Evolutionary conservation across 37 sponge, comb jelly and placozoan genomes (phyloP), one percentile per base, ranked within the genome.

Genomic region (Cladorhizidae sp.): DNA sequence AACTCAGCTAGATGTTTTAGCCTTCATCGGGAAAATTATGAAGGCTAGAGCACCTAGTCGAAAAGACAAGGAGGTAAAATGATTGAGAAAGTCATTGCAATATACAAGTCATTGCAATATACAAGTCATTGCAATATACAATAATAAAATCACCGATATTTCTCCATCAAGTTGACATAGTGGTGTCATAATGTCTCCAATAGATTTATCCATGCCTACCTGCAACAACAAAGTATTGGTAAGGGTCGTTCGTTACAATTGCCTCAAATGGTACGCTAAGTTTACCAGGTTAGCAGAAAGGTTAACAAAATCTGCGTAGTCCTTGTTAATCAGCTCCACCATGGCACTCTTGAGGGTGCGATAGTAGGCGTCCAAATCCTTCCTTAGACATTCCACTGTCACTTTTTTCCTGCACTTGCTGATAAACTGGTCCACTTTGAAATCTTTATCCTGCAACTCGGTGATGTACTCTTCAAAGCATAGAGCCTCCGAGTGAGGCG

Each of bases 261-360:
- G 45, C 12, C 25, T 2, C 52, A 81, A 61, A 3, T n/a, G 8
- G 5, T 67, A 21, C 45, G 26, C 20, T 9, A 6, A 31, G 33
- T 84, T 52, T 32, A 92, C 99, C 80, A 98, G 59, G 36, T 94
- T 98, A 26, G 90, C 54, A 3, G 99, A 98, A 20, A 98, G 81
- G 56, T 84, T 89, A 36, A 98, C 88, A 40, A 96, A 98, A 72
- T 98, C 99, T 22, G 96, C 92, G 71, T 98, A 98, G 79, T 98
- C 99, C 21, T 86, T 85, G 75, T 99, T 99, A 67, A 99, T 99
- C 17, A 99, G 82, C 67, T 99, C 99, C 39, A 99, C 89, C 89
- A 99, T 85, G 50, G 97, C 86, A 26, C 73, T 90, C 83, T 96
- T 96, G 18, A 99, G 85, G 0, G 87, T 85, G 8, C 81, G 76